Conservation (phyloP, 2,113 vertebrate species). For the Ranitomeya imitator region DNA sequence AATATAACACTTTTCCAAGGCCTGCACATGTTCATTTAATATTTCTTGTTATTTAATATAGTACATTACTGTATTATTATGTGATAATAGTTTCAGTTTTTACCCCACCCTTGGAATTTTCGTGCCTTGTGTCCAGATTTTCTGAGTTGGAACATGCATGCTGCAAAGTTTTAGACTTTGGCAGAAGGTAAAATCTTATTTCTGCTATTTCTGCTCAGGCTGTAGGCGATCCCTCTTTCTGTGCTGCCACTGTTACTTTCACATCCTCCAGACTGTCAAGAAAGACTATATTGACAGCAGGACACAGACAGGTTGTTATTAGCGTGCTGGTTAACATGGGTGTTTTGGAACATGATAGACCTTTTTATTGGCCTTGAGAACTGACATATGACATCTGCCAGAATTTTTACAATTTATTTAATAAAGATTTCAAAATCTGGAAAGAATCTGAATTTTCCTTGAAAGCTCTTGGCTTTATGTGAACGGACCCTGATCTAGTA, state of each 20-base stretch:
- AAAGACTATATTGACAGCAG: conserved; percentile 24
- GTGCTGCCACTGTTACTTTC: background rate
- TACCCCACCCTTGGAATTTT: background rate
- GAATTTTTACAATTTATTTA: background rate
- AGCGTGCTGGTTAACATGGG: conserved; percentile 24
- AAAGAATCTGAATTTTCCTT: conserved; percentile 27
- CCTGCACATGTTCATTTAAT: conserved; percentile 15
- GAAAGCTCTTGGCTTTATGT: conserved; percentile 14
- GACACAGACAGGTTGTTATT: conserved; percentile 23
- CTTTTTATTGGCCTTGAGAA: conserved; percentile 38
- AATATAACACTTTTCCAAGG: background rate
- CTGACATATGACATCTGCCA: conserved; percentile 24
- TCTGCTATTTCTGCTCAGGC: no score
- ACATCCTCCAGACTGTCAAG: conserved; percentile 9
- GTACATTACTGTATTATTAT: background rate
- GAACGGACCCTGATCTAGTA: background rate
- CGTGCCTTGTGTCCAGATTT: background rate
- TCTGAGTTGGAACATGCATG: conserved; percentile 7
- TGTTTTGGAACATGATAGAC: conserved; percentile 36
- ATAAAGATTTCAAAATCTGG: conserved; percentile 47
- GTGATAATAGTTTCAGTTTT: background rate
- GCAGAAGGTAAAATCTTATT: background rate
- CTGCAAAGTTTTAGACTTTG: background rate
- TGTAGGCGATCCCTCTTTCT: background rate
- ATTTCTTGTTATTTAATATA: background rate